A percentile compares a stretch with the other conserved stretches of the same genome.
Conservation (phyloP, 2,888 invertebrate species). For the Catocala fraxini region DNA sequence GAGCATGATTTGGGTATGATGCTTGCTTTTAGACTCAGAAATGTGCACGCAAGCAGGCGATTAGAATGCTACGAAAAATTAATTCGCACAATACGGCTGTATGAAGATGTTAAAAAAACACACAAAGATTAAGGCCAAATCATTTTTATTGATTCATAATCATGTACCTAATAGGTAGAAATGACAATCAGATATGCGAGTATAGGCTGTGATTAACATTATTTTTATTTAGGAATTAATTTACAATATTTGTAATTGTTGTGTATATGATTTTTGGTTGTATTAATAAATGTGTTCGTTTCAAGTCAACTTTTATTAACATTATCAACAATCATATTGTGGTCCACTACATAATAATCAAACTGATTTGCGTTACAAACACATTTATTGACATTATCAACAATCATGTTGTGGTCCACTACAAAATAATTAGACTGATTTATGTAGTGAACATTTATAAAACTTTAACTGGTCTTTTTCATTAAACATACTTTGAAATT, state of each 20-base stretch:
- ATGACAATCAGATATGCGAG: conserved; percentile 13
- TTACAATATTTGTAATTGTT: conserved; percentile 15
- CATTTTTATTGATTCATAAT: conserved; percentile 15
- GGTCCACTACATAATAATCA: conserved; percentile 5
- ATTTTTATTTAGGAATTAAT: conserved; percentile 21
- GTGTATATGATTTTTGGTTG: conserved; percentile 6
- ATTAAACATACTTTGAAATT: no score
- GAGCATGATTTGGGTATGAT: no score
- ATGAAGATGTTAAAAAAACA: conserved; percentile 6
- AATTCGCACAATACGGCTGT: no score
- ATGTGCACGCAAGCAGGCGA: no score
- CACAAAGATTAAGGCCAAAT: conserved; percentile 13
- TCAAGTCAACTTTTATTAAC: conserved; percentile 1
- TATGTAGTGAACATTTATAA: conserved; percentile 7
- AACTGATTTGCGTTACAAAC: conserved; percentile 3
- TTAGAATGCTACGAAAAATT: no score
- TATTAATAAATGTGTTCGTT: conserved; percentile 4
- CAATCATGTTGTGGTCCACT: conserved; percentile 20
- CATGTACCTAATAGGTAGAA: conserved; percentile 9
- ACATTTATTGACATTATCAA: conserved; percentile 10
- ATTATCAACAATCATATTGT: conserved; percentile 1
- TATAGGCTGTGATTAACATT: conserved; percentile 20
- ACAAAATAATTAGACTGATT: conserved; percentile 22
- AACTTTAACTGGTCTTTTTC: no score
- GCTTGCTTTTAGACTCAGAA: no score